Percentiles rank a stretch among this genome's conserved stretches.
These are phyloP conservation scores for Ginglymostoma cirratum DNA, from an alignment of 2,113 vertebrate species.

Conservation along the genomic window DNA sequence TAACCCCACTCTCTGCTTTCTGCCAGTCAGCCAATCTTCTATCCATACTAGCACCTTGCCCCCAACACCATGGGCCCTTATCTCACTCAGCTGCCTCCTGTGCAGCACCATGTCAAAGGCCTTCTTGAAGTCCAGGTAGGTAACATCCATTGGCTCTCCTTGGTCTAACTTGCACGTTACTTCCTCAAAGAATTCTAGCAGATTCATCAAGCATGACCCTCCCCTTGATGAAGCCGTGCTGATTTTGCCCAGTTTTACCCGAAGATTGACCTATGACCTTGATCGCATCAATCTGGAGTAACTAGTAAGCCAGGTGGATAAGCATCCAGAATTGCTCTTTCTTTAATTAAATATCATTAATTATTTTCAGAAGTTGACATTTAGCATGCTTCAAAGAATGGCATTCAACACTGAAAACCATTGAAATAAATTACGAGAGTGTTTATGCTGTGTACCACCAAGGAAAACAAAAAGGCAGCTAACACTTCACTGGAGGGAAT, in stretches of 20 bases:
- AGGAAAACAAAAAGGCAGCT: not conserved
- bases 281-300: slow-evolving; percentile 1
- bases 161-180: too few species aligned
- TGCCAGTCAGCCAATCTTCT: too few species aligned
- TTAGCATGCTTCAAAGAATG: not conserved
- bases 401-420: slow-evolving; percentile 5
- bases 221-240: too few species aligned
- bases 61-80: too few species aligned
- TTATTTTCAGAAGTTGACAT: slow-evolving; percentile 25
- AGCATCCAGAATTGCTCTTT: not conserved
- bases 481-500: not conserved
- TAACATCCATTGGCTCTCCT: too few species aligned
- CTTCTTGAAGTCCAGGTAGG: too few species aligned
- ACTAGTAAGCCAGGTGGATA: not conserved
- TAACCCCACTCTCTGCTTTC: too few species aligned
- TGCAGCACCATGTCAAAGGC: too few species aligned
- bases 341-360: slow-evolving; percentile 22
- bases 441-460: not conserved
- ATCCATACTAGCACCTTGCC: too few species aligned
- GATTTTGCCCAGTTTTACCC: not conserved
- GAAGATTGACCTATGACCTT: not conserved
- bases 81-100: too few species aligned
- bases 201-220: too few species aligned
- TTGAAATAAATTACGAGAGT: not conserved
- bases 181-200: too few species aligned